A percentile compares a stretch with the other conserved stretches of the same genome.
These are phyloP conservation scores for Eremobia ochroleuca DNA, from an alignment of 2,888 invertebrate species.

Conservation along the genomic window DNA sequence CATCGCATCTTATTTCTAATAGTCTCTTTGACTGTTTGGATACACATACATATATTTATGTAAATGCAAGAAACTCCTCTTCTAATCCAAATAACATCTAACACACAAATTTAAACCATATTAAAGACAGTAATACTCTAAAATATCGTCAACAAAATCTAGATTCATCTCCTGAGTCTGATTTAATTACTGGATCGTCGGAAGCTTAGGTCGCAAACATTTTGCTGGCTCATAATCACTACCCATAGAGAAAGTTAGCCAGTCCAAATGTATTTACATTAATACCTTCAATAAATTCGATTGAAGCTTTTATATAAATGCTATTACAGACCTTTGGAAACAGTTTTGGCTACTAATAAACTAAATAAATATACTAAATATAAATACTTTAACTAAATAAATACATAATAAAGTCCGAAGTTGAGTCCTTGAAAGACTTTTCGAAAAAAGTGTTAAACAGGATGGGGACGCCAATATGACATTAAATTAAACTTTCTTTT, in stretches of 20 bases:
- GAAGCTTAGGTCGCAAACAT: slow-evolving; percentile 14
- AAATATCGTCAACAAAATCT: slow-evolving; percentile 16
- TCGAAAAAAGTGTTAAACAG: not conserved
- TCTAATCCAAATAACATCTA: slow-evolving; percentile 12
- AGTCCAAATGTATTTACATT: slow-evolving; percentile 31
- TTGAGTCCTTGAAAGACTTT: not conserved
- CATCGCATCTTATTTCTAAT: not conserved
- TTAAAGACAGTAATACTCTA: slow-evolving; percentile 2
- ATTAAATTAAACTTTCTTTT: not conserved
- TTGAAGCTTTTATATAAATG: slow-evolving; percentile 31
- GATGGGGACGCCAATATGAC: not conserved
- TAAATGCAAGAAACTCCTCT: not conserved
- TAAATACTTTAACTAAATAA: slow-evolving; percentile 15
- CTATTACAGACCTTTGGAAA: slow-evolving; percentile 12
- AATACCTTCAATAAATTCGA: slow-evolving; percentile 30
- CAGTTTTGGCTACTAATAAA: slow-evolving; percentile 24
- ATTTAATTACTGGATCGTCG: slow-evolving; percentile 19
- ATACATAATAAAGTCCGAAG: not conserved
- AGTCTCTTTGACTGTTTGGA: not conserved
- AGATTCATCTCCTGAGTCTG: slow-evolving; percentile 26
- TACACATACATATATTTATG: not conserved
- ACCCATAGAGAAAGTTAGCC: slow-evolving; percentile 1
- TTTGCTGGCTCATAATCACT: slow-evolving; percentile 10
- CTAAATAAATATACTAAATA: too few relatives aligned
- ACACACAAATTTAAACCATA: slow-evolving; percentile 14